Evolutionary conservation across 2,113 vertebrate genomes (phyloP), one percentile per base, ranked within the genome.

Genomic region (Hypocryptadius cinnamomeus): DNA sequence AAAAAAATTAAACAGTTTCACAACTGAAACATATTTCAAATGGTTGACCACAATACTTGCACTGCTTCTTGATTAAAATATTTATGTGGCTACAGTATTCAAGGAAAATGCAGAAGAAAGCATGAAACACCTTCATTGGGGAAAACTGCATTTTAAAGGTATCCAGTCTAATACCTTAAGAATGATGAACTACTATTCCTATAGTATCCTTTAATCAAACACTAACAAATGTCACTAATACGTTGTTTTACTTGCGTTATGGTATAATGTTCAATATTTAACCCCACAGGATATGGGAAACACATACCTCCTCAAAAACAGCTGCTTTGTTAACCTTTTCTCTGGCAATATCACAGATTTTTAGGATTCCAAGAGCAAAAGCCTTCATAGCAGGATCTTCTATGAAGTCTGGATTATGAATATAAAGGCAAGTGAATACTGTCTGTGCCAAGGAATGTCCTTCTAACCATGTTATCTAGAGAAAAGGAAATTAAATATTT

Each of bases 271-370:
- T 42, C 47, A 10, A 7, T 35, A 66, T 23, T 79, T 79, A 80
- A 60, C 28, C 11, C 12, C 18, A 39, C 0, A 78, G 39, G 13
- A 73, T 6, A 91, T 24, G 44, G 65, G 85, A 76, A 89, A n/a
- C 88, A 51, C 96, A 96, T 97, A 99, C 99, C 99, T 99, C 99
- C 96, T 99, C 99, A 93, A 99, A 99, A 82, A 99, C 99, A 79
- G 99, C 99, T 50, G 99, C 99, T 97, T 99, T 99, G 96, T 99
- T 99, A 94, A 99, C 99, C 95, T 99, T 99, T 97, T 99, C 99
- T 86, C 99, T 98, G 80, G 99, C 99, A 76, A 99, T 99, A 95
- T 99, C 99, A 90, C 99, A 99, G 84, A 99, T 98, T 97, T 99
- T 99, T 72, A 99, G 98, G 93, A 99, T 99, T 40, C 99, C 99